Conservation (phyloP, 92 coral and sea anemone genomes). For the Phenganax marumi region DNA sequence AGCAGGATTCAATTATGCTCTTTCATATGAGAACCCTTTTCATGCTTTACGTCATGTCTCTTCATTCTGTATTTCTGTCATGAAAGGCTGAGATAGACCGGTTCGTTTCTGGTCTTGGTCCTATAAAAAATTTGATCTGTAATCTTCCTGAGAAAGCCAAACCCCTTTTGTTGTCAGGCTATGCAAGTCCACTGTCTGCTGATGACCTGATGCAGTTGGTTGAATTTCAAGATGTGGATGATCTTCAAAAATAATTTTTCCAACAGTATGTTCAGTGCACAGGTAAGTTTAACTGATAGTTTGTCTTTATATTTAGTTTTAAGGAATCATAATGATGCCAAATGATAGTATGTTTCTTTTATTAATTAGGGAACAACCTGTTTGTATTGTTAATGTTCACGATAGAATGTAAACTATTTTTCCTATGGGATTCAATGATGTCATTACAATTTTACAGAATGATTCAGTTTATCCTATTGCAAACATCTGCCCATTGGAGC, state of each 20-base stretch:
- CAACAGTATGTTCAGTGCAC: constrained; percentile 10
- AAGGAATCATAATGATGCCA: too few species aligned
- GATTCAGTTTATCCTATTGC: constrained; percentile 30
- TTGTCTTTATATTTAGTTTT: too few species aligned
- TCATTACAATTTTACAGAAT: not conserved
- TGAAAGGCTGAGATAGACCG: constrained; percentile 49
- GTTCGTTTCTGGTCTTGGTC: constrained; percentile 27
- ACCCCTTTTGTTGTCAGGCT: constrained; percentile 18
- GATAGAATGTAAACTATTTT: constrained; percentile 12
- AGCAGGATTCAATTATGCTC: not conserved
- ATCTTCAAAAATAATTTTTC: constrained; percentile 6
- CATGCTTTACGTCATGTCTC: constrained; percentile 10
- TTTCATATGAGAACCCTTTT: not conserved
- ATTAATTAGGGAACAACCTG: not conserved
- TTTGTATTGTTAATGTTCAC: constrained; percentile 12
- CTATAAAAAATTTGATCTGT: not conserved
- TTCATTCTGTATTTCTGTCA: constrained; percentile 27
- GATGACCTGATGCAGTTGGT: constrained; percentile 21
- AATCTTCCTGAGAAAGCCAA: constrained; percentile 19
- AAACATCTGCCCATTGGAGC: constrained; percentile 44
- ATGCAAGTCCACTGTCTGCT: constrained; percentile 11
- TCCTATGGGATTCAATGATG: constrained; percentile 22
- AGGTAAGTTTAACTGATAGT: too few species aligned
- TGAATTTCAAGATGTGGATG: constrained; percentile 35
- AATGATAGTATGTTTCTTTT: too few species aligned